These are phyloP conservation scores for Ara ararauna DNA, from an alignment of 2,797 vertebrate species.

Conservation along the genomic window DNA sequence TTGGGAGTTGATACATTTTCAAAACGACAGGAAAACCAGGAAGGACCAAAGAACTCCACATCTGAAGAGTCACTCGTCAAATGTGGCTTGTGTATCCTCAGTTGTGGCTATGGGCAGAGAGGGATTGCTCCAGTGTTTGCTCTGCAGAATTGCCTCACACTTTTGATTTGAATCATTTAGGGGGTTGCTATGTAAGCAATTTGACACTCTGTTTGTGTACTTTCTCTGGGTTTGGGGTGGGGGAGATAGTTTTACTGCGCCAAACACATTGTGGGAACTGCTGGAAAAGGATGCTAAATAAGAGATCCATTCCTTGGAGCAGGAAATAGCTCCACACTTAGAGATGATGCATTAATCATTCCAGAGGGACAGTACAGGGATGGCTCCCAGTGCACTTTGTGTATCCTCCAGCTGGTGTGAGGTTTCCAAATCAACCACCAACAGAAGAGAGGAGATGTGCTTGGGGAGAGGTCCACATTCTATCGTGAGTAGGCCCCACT, in stretches of 20 bases:
- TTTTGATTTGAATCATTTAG: not conserved
- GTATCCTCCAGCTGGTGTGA: not conserved
- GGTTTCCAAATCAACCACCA: not conserved
- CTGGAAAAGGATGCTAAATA: not conserved
- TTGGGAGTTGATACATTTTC: not conserved
- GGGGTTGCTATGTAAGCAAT: not conserved
- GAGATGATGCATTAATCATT: not conserved
- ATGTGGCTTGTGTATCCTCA: not conserved
- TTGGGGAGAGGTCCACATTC: not conserved
- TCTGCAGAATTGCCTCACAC: not conserved
- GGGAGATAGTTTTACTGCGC: not conserved
- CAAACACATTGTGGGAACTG: not conserved
- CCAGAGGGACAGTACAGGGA: not conserved
- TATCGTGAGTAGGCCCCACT: not conserved
- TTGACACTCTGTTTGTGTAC: not conserved
- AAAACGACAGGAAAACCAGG: not conserved
- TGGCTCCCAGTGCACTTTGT: not conserved
- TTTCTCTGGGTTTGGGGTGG: not conserved
- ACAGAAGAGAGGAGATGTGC: not conserved
- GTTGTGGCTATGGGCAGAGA: not conserved
- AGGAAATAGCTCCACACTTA: not conserved
- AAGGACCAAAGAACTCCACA: slow-evolving; percentile 10
- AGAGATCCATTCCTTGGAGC: not conserved
- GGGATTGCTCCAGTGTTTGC: not conserved
- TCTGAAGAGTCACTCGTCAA: not conserved